These are phyloP conservation scores for Lepus oiostolus DNA, from an alignment of 2,797 vertebrate genomes.

Conservation along the genomic window DNA sequence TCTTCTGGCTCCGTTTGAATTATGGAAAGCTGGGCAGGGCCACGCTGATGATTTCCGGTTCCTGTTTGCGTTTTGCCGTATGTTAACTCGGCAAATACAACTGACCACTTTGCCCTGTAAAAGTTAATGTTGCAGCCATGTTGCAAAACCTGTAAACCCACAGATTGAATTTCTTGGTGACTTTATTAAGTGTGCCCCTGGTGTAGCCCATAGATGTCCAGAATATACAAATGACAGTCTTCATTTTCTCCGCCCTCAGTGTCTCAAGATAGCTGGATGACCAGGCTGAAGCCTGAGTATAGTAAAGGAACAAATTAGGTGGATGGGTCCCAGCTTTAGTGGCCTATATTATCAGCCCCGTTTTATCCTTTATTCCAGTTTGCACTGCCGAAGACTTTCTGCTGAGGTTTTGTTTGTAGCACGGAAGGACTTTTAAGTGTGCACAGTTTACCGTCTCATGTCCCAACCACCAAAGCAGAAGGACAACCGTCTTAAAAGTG, in stretches of 20 bases:
- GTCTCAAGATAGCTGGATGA: constrained; percentile 84
- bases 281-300: constrained; percentile 84
- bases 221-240: constrained; percentile 83
- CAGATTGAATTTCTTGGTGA: constrained; percentile 72
- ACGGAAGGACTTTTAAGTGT: constrained; percentile 67
- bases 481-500: constrained; percentile 38
- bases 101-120: background rate
- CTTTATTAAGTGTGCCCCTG: constrained; percentile 81
- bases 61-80: constrained; percentile 61
- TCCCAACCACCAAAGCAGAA: constrained; percentile 65
- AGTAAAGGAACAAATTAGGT: constrained; percentile 86
- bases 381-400: constrained; percentile 59
- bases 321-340: constrained; percentile 68
- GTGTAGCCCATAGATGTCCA: constrained; percentile 81
- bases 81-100: constrained; percentile 76
- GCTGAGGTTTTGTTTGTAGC: constrained; percentile 54
- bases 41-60: constrained; percentile 62
- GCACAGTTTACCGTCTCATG: constrained; percentile 38
- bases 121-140: constrained; percentile 68
- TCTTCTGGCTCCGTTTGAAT: constrained; percentile 66
- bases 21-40: constrained; percentile 63
- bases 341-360: constrained; percentile 70
- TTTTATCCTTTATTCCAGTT: constrained; percentile 68
- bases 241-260: constrained; percentile 80
- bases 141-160: constrained; percentile 64